A percentile compares a stretch with the other conserved stretches of the same genome.
phyloP scores from a whole-genome alignment of 1,140 invertebrate genomes.

The Drosophila punjabiensis region DNA sequence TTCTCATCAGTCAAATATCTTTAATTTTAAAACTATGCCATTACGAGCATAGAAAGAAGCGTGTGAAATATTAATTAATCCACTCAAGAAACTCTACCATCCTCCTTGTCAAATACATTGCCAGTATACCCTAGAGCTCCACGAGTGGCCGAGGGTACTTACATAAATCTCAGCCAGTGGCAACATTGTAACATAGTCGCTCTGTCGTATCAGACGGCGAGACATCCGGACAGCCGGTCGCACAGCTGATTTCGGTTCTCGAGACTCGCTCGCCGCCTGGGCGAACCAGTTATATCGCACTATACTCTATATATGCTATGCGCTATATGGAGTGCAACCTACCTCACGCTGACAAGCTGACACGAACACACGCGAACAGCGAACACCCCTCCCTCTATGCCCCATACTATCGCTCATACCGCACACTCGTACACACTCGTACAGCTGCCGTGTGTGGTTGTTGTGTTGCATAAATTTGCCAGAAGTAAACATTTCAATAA shows the following conservation, averaged over 20 bases:
- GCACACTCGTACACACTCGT: constrained; percentile 35
- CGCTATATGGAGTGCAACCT: constrained; percentile 57
- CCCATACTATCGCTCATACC: neutral
- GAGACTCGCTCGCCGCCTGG: constrained; percentile 20
- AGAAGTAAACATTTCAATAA: constrained; percentile 72
- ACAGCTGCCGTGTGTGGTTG: constrained; percentile 31
- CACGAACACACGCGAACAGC: constrained; percentile 28
- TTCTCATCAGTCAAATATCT: neutral
- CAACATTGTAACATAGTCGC: constrained; percentile 65
- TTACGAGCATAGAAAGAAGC: neutral
- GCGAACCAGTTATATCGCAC: constrained; percentile 49
- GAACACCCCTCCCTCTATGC: constrained; percentile 15
- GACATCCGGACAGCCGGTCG: constrained; percentile 62
- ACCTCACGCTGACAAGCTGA: constrained; percentile 70
- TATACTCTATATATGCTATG: constrained; percentile 16
- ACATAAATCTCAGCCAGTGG: constrained; percentile 55
- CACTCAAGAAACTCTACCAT: too few species aligned
- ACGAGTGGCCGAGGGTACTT: constrained; percentile 2
- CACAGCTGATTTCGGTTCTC: constrained; percentile 58
- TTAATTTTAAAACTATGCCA: neutral
- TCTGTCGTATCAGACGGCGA: constrained; percentile 29
- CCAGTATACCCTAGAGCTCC: neutral
- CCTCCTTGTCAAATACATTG: neutral
- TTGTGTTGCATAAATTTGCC: constrained; percentile 75
- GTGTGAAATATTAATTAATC: neutral